Evolutionary conservation across 2,888 invertebrate genomes (phyloP), one percentile per base, ranked within the genome.

Genomic region (Cataglyphis rosenhaueri): DNA sequence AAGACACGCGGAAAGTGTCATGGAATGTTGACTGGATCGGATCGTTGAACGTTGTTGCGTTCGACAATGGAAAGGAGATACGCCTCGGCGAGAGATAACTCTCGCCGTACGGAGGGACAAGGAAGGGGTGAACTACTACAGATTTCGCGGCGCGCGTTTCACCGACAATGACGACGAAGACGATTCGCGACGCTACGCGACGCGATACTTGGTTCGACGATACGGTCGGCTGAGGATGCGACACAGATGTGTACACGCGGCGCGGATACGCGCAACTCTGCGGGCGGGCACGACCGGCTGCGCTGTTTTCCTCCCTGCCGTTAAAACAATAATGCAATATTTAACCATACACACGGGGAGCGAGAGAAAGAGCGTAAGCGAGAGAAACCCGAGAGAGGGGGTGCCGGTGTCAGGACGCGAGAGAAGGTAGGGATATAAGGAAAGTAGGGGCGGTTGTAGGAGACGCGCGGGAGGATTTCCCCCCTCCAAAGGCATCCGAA

Each of bases 281-380:
- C 88, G 88, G 88, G 87, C 91, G 88, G 85, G 88, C 88, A 88
- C 91, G 87, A 86, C 86, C 86, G 86, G 82, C 87, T 90, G 88
- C 85, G 83, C 85, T 93, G 92, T 93, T 93, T 92, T 93, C 93
- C 91, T 92, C 92, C 92, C 92, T 92, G 90, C 93, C 92, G 93
- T 94, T 94, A 93, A 93, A 93, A 94, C 94, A 94, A 94, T 94
- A 94, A 94, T 94, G 94, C 94, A 94, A 94, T 94, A 94, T 94
- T 94, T 93, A 94, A 93, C 93, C 93, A 92, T 93, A 94, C 92
- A 94, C 90, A 92, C 85, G 86, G 68, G 62, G 78, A 55, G 85
- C 66, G 65, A 55, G 70, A 65, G 66, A 62, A 75, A 74, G 75
- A 79, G 79, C 74, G 62, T 65, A 81, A 84, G 70, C 52, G 73